These are phyloP conservation scores for Tachina fera DNA, from an alignment of 2,888 invertebrate species.

Conservation along the genomic window DNA sequence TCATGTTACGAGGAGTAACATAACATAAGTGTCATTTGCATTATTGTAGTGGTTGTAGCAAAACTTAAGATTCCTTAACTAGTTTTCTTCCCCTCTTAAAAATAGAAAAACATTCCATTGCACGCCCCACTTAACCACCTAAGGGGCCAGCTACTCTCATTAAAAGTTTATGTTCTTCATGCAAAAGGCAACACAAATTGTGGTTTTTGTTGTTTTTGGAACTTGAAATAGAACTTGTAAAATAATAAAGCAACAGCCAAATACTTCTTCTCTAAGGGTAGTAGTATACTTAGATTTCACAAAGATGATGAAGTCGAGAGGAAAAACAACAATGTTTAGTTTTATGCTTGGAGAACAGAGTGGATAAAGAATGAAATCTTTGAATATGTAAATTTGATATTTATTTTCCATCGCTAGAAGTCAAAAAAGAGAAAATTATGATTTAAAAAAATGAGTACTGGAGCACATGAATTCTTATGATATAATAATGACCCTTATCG, in stretches of 20 bases:
- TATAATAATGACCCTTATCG: too few relatives aligned
- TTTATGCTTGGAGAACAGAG: neutral
- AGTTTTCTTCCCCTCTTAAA: neutral
- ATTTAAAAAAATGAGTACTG: too few relatives aligned
- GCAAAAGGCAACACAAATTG: constrained; percentile 32
- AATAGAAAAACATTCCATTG: neutral
- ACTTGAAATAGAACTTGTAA: constrained; percentile 24
- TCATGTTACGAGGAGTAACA: constrained; percentile 41
- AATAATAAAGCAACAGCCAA: constrained; percentile 28
- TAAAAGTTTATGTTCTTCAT: constrained; percentile 60
- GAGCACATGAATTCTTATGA: too few relatives aligned
- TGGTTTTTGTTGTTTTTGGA: neutral
- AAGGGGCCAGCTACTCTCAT: constrained; percentile 56
- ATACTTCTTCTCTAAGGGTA: neutral
- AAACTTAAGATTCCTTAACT: neutral
- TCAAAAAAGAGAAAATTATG: too few relatives aligned
- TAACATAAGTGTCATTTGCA: constrained; percentile 57
- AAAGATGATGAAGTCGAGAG: constrained; percentile 4
- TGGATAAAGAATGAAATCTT: neutral
- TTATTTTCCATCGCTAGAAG: too few relatives aligned
- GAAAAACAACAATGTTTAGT: neutral
- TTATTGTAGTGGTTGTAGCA: constrained; percentile 32
- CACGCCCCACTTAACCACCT: constrained; percentile 17
- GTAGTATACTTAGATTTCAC: constrained; percentile 20
- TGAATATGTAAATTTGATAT: neutral